Evolutionary conservation across 2,888 invertebrate species (phyloP).

Genomic region (Neelides folsomi): DNA sequence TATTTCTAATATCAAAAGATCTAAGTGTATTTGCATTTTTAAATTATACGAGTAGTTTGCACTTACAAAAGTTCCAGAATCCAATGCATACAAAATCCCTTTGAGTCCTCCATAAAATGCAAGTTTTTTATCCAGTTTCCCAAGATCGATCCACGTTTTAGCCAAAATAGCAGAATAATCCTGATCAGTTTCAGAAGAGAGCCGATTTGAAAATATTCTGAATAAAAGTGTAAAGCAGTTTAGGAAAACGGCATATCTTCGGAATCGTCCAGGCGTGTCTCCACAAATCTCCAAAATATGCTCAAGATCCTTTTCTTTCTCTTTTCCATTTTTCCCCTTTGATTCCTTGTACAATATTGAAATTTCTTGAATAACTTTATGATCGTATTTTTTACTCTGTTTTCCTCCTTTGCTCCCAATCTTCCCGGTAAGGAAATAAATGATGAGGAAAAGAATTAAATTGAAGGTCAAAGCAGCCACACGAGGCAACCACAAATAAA

Average conservation of each 20-base stretch:
- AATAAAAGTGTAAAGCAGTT: slow-evolving; percentile 7
- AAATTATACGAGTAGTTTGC: no score
- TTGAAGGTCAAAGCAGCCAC: slow-evolving; percentile 24
- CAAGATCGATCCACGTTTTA: slow-evolving; percentile 10
- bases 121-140: slow-evolving; percentile 2
- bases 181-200: slow-evolving; percentile 10
- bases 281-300: slow-evolving; percentile 6
- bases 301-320: slow-evolving; percentile 7
- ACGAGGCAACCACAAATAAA: slow-evolving; percentile 14
- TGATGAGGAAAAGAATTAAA: slow-evolving; percentile 22
- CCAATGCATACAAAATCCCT: slow-evolving; percentile 10
- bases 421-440: slow-evolving; percentile 26
- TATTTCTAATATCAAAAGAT: no score
- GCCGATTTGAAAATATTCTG: slow-evolving; percentile 5
- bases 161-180: slow-evolving; percentile 10
- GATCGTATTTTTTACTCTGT: slow-evolving; percentile 1
- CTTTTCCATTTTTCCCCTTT: slow-evolving; percentile 4
- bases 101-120: slow-evolving; percentile 10
- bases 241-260: slow-evolving; percentile 3
- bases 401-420: not conserved
- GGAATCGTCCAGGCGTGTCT: slow-evolving; percentile 7
- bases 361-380: not conserved
- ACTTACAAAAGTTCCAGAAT: slow-evolving; percentile 6
- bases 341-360: slow-evolving; percentile 10
- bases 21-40: no score